Percentiles rank a stretch among this genome's conserved stretches.
Conservation (phyloP, 2,888 invertebrate genomes). For the Mimas tiliae region DNA sequence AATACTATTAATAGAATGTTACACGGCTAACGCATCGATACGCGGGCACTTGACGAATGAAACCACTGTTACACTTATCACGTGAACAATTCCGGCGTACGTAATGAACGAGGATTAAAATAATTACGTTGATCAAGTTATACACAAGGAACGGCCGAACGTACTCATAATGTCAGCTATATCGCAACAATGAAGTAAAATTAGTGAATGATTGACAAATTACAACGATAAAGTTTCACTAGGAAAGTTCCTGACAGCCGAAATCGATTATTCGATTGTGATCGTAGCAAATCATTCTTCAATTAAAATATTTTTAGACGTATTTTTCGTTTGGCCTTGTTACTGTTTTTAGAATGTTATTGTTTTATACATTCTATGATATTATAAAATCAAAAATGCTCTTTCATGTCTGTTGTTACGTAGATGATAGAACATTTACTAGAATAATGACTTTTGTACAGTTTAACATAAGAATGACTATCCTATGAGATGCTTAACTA, state of each 20-base stretch:
- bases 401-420: too few species aligned
- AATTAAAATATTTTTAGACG: not conserved
- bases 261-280: conserved; percentile 11
- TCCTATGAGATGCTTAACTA: too few species aligned
- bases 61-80: conserved; percentile 41
- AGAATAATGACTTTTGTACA: too few species aligned
- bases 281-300: not conserved
- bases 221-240: not conserved
- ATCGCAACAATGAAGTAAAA: conserved; percentile 43
- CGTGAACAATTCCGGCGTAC: conserved; percentile 35
- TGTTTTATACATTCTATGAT: too few species aligned
- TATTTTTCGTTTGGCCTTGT: too few species aligned
- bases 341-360: too few species aligned
- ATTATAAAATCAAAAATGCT: too few species aligned
- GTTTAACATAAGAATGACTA: too few species aligned
- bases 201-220: not conserved
- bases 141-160: conserved; percentile 35
- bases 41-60: conserved; percentile 29
- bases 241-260: not conserved
- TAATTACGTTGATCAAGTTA: conserved; percentile 37
- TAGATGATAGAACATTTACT: too few species aligned
- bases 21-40: conserved; percentile 30
- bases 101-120: conserved; percentile 38
- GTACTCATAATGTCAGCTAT: conserved; percentile 42
- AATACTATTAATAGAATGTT: conserved; percentile 65